Evolutionary conservation across 2,888 invertebrate genomes (phyloP), one percentile per base, ranked within the genome.

Genomic region (Drosophila pegasa): DNA sequence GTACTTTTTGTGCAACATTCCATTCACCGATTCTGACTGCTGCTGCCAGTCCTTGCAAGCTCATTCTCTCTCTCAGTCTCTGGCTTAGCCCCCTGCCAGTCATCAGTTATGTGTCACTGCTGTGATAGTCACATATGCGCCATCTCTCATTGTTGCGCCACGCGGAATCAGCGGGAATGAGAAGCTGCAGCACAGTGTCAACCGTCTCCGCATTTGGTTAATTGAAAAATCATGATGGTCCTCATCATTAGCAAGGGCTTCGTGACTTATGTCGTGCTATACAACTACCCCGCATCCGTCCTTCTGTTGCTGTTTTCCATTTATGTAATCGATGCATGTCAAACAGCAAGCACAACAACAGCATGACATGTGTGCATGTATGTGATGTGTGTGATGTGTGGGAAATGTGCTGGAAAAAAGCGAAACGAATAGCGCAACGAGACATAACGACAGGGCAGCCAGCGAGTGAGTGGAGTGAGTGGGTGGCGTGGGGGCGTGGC

Each of bases 261-360:
- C 78, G 81, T 83, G 87, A 83, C 87, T 82, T 82, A 66, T 87
- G 79, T 70, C 72, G 78, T 72, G 60, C 64, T 62, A 22, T 76
- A 37, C 76, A 67, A 52, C 58, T 55, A 25, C 35, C 33, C 16
- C 14, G 31, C 47, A 9, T 18, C n/a, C 29, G 14, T 3, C 33
- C 25, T 35, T 33, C 50, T 55, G 38, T 16, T 16, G 37, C 45
- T 38, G 18, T 41, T 51, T 64, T 50, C 65, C 75, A 61, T 80
- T 78, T 86, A 87, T 85, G 83, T 87, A 85, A 85, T 87, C 85
- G 85, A 85, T 87, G 87, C 87, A 87, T 87, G 85, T 85, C 83
- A 83, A 85, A 85, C 84, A 78, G 78, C 81, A 71, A 66, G 50
- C 63, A 62, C 80, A 75, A 75, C 72, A 71, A 77, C 55, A 43